A percentile compares a stretch with the other conserved stretches of the same genome.
Evolutionary conservation across 1,140 invertebrate genomes (phyloP).

Genomic region (Procambarus clarkii): DNA sequence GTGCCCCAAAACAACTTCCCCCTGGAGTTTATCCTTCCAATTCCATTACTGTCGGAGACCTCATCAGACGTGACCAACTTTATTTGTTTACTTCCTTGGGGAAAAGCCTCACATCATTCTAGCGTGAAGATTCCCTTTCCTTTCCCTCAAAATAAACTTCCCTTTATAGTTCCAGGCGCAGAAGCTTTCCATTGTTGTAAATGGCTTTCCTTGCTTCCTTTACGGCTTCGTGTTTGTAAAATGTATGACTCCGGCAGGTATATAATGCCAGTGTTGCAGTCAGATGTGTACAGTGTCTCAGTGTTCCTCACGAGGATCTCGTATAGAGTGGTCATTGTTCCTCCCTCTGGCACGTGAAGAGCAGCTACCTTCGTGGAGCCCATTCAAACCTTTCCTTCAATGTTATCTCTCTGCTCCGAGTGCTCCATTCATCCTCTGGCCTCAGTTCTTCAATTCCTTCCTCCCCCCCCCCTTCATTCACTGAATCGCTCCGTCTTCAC

Average conservation of each 20-base stretch:
- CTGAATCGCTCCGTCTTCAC: slow-evolving; percentile 20
- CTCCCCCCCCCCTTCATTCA: not conserved
- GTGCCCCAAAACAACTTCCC: not conserved
- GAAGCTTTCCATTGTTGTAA: not conserved
- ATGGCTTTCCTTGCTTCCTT: not conserved
- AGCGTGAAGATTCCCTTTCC: no score
- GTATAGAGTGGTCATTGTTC: not conserved
- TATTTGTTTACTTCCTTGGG: not conserved
- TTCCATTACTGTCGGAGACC: not conserved
- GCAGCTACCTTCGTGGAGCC: no score
- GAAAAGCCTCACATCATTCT: no score
- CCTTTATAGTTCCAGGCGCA: not conserved
- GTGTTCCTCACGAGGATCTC: no score
- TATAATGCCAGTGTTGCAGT: no score
- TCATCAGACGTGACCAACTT: not conserved
- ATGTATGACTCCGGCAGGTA: no score
- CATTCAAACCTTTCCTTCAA: no score
- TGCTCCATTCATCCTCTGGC: no score
- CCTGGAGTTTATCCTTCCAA: not conserved
- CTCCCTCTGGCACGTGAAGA: not conserved
- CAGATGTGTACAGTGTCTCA: no score
- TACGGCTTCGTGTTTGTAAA: no score
- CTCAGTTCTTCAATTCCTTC: no score
- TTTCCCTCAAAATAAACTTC: not conserved
- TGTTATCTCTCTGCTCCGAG: no score